These are phyloP conservation scores for Neomicropteryx cornuta DNA, from an alignment of 1,140 invertebrate genomes.

Conservation along the genomic window DNA sequence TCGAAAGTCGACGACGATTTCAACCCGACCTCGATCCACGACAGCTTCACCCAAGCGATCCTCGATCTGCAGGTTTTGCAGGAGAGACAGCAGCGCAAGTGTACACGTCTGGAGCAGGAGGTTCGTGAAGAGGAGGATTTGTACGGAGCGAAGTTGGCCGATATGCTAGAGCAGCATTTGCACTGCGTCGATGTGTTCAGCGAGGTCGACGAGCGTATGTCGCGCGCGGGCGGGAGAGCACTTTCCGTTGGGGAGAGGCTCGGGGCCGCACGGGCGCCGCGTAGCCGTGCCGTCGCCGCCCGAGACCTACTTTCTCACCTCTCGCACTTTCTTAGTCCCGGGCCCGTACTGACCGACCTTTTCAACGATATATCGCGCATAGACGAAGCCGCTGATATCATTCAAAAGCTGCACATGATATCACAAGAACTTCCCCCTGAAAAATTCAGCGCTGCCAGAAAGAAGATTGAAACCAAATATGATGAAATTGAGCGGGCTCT, in stretches of 20 bases:
- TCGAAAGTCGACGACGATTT: slow-evolving; percentile 55
- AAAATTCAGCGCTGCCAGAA: slow-evolving; percentile 81
- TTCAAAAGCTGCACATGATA: slow-evolving; percentile 93
- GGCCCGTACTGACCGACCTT: slow-evolving; percentile 72
- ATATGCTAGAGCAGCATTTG: slow-evolving; percentile 83
- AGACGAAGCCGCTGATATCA: slow-evolving; percentile 95
- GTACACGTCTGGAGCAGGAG: slow-evolving; percentile 70
- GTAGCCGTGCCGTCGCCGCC: slow-evolving; percentile 88
- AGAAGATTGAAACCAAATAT: slow-evolving; percentile 89
- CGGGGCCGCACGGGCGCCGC: slow-evolving; percentile 91
- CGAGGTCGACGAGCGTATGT: slow-evolving; percentile 90
- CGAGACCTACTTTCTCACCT: slow-evolving; percentile 90
- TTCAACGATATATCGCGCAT: slow-evolving; percentile 77
- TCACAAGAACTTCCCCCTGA: slow-evolving; percentile 84
- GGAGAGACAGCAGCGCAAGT: slow-evolving; percentile 78
- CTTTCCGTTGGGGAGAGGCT: slow-evolving; percentile 95
- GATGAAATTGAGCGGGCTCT: slow-evolving; percentile 87
- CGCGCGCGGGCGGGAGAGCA: slow-evolving; percentile 93
- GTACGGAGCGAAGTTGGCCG: slow-evolving; percentile 69
- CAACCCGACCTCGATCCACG: slow-evolving; percentile 71
- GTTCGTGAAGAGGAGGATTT: slow-evolving; percentile 80
- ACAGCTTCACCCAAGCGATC: slow-evolving; percentile 87
- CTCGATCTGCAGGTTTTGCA: slow-evolving; percentile 67
- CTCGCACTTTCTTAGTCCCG: slow-evolving; percentile 82
- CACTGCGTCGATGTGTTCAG: slow-evolving; percentile 79